Base-by-base conservation (phyloP, 2,888 invertebrate species). In the Taphrorychus bicolor region DNA sequence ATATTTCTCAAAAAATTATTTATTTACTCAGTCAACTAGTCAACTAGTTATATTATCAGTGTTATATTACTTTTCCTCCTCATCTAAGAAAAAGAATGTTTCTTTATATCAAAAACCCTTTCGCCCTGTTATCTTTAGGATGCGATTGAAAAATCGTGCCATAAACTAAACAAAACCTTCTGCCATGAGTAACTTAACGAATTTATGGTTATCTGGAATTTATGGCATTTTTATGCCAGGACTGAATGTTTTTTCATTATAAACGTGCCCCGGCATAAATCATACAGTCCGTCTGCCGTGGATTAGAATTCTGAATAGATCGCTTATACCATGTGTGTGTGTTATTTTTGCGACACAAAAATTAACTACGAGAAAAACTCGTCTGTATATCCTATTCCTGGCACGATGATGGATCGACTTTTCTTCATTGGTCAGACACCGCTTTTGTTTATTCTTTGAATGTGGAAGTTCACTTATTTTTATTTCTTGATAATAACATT, bases 161-260 rank as follows among this genome's bases (percentile, higher is more conserved):
- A 32, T 32, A 11, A 11, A 32, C 32, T 32, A 32, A 32, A 32
- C 32, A 32, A 17, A 45, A 45, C 45, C 19, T 18, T 14, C 51
- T 9, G 9, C 14, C 51, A 19, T 14, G 51, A 51, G 19, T 42
- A 21, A 32, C 57, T 64, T 58, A 64, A 64, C 59, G 59, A 65
- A 65, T 65, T 59, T 65, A 65, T 65, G 59, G 45, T 5, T 24
- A 65, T 32, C 32, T 42, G 22, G 51, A 59, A 65, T 65, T 59
- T 65, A 65, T 65, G 57, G 59, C 42, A 65, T 21, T 52, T 65
- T 65, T 59, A 65, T 65, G 59, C 65, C 57, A 22, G 59, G 52
- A 53, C 58, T 64, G 57, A 32, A 64, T 57, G 45, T 58, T 58
- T 64, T 63, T 64, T 64, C 52, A 57, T 58, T 64, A 16, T 16